Base-by-base conservation (phyloP, 2,797 vertebrate genomes). In the Sebastes cheni region DNA sequence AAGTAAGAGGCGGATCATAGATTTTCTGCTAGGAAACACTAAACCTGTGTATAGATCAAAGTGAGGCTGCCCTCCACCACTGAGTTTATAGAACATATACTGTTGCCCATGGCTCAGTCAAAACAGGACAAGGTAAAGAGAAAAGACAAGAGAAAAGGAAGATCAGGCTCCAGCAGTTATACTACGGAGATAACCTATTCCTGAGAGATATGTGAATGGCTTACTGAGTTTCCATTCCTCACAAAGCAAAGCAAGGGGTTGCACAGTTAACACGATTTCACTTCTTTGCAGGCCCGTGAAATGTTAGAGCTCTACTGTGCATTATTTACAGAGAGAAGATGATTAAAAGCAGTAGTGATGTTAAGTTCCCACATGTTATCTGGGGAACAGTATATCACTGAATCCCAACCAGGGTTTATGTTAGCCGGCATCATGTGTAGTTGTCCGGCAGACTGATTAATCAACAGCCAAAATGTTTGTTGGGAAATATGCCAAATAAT, bases 41-140 rank as follows among this genome's bases (percentile, higher is more conserved):
- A 60, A 90, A 89, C 76, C 79, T 82, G 67, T 78, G 78, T 79
- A 64, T 66, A 58, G 81, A 91, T 92, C 84, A 92, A 88, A 89
- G 81, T 18, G 20, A 71, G 71, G 64, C 85, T 69, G 80, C 64
- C 81, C 79, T 85, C 52, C 54, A 80, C 75, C 74, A 23, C 82
- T 50, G 77, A 80, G 67, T 81, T 84, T 75, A 72, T 66, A 79
- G 73, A 84, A 82, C 61, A 67, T 72, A 81, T 72, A 29, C 67
- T 72, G 79, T 79, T 85, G 75, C 75, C 72, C 42, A 52, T 81
- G 75, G 84, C 77, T 77, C 72, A 67, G 25, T 79, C 73, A 75
- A 76, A 90, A 81, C 67, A 85, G 56, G 70, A 67, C 30, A 83
- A 82, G 69, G 69, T 72, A 65, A 72, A 77, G 54, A 73, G 69